Evolutionary conservation across 1,140 invertebrate genomes (phyloP).

Genomic region (Lucilia sericata): DNA sequence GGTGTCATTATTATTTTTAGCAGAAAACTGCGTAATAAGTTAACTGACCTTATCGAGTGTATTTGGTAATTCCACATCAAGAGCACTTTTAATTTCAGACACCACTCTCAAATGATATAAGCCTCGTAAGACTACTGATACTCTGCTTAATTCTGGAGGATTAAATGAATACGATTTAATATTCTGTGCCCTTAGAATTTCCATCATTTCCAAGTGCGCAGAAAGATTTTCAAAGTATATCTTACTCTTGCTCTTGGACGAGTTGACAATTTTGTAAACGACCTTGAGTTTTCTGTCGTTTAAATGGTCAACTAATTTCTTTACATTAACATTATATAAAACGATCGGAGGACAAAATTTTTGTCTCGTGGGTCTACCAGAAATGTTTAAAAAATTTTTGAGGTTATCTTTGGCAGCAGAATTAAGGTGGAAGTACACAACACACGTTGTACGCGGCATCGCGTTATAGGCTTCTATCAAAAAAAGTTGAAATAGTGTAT

Average conservation of each 20-base stretch:
- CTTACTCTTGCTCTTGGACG: background rate
- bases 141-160: background rate
- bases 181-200: background rate
- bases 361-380: background rate
- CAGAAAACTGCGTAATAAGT: background rate
- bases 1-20: background rate
- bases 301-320: background rate
- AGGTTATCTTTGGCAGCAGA: too few relatives aligned
- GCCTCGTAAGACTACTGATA: background rate
- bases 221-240: background rate
- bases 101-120: background rate
- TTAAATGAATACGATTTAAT: background rate
- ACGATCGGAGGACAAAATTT: background rate
- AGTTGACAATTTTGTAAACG: background rate
- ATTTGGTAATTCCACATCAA: background rate
- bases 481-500: too few relatives aligned
- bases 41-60: background rate
- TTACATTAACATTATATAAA: background rate
- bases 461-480: too few relatives aligned
- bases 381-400: background rate
- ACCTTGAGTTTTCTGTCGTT: background rate
- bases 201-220: background rate
- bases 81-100: slow-evolving; percentile 7
- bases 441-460: too few relatives aligned
- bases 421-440: too few relatives aligned